phyloP scores from a whole-genome alignment of 2,888 invertebrate genomes.

The Leucoptera coffeella region DNA sequence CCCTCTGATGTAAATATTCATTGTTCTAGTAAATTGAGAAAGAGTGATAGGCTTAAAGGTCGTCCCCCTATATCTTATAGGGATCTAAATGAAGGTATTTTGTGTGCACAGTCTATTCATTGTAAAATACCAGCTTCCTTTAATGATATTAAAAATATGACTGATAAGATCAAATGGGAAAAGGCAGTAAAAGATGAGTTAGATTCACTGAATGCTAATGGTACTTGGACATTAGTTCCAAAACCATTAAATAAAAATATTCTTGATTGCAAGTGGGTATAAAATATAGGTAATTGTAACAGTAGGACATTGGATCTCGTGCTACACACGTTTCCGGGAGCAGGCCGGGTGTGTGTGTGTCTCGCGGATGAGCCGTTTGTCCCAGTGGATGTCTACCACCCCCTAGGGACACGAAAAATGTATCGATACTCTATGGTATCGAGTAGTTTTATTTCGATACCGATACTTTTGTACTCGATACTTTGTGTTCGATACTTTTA shows the following conservation, averaged over 20 bases:
- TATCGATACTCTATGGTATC: no score
- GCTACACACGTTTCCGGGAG: no score
- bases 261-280: constrained; percentile 10
- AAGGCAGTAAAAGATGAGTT: constrained; percentile 8
- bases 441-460: no score
- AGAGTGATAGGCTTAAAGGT: constrained; percentile 7
- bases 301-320: no score
- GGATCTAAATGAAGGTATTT: constrained; percentile 5
- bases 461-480: no score
- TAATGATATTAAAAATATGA: constrained; percentile 6
- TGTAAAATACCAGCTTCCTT: constrained; percentile 7
- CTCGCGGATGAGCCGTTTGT: no score
- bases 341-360: no score
- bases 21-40: neutral
- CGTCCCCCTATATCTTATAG: constrained; percentile 14
- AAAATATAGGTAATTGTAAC: no score
- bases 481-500: no score
- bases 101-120: constrained; percentile 5
- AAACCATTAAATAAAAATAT: constrained; percentile 10
- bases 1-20: no score
- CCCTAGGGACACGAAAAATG: neutral
- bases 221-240: constrained; percentile 10
- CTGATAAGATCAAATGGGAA: constrained; percentile 8
- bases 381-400: no score
- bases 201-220: constrained; percentile 9